These are phyloP conservation scores for Scolopax mira DNA, from an alignment of 2,113 vertebrate species.

Conservation along the genomic window DNA sequence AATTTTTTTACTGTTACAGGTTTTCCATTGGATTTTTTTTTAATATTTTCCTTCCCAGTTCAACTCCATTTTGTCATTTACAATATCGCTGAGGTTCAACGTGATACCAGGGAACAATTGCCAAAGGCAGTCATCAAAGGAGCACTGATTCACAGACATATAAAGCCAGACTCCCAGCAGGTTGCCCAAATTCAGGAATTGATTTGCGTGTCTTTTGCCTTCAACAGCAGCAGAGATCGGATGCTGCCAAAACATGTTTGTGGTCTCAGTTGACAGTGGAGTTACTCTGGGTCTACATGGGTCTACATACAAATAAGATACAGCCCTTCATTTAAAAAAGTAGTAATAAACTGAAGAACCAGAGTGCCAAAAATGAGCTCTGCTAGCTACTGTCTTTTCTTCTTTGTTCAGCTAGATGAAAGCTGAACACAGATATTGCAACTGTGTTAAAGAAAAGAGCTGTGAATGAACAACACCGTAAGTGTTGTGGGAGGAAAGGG, in stretches of 20 bases:
- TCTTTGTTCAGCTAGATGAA: background rate
- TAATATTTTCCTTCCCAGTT: background rate
- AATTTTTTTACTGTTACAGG: background rate
- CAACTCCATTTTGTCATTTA: background rate
- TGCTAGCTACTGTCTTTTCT: background rate
- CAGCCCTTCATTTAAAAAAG: background rate
- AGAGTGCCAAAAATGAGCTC: background rate
- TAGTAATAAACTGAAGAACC: background rate
- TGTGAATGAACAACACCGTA: background rate
- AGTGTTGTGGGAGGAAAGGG: slow-evolving; percentile 11
- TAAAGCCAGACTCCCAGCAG: background rate
- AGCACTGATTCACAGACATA: background rate
- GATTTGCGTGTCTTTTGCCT: background rate
- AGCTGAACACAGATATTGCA: background rate
- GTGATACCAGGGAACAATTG: background rate
- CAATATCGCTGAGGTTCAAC: background rate
- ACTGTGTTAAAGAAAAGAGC: background rate
- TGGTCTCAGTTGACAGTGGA: background rate
- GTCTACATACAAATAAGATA: slow-evolving; percentile 1
- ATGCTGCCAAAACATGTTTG: background rate
- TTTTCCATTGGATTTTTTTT: background rate
- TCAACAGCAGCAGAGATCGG: background rate
- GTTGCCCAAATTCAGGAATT: background rate
- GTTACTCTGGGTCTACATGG: slow-evolving; percentile 66
- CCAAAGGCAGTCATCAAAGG: background rate